Evolutionary conservation across 2,888 invertebrate species (phyloP), one percentile per base, ranked within the genome.

Genomic region (Microctonus brassicae): DNA sequence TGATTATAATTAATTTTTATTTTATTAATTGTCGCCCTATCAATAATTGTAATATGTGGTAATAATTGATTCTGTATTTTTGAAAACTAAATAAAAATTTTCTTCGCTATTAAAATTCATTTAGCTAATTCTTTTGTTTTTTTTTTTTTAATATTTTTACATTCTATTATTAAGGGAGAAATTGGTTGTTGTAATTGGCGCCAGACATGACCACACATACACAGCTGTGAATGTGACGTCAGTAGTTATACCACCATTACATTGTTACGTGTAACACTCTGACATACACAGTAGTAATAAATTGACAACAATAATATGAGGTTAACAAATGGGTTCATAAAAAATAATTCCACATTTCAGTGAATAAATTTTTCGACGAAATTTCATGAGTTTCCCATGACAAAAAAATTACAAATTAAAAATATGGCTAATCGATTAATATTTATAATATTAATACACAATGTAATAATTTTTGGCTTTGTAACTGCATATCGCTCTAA

Each of bases 401-500:
- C 17, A 1, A 6, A 7, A 7, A 1, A 47, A 47, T 7, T 47
- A n/a, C 17, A 34, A 3, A 60, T 4, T 57, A 22, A 42, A 22
- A 58, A 42, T 58, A 69, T 69, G 55, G n/a, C 55, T 7, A 42
- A 39, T n/a, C 22, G 11, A 57, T 63, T 63, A 6, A 57, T 62
- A n/a, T 55, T 55, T n/a, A 6, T 57, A 11, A 29, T 69, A 33
- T 69, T 69, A 53, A 55, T 63, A 53, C 55, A 69, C 55, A 63
- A 62, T 22, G 42, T 10, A 26, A 17, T 57, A 2, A 26, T 29
- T 42, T n/a, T 62, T 7, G 24, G 24, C 9, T 62, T 26, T 26
- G 26, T 36, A 13, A 13, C 24, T 22, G 62, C 24, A 7, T 36
- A 62, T 24, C n/a, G 20, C 6, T 9, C 24, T 62, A 5, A 55